Evolutionary conservation across 2,888 invertebrate genomes (phyloP), one percentile per base, ranked within the genome.

Genomic region (Eupithecia centaureata): DNA sequence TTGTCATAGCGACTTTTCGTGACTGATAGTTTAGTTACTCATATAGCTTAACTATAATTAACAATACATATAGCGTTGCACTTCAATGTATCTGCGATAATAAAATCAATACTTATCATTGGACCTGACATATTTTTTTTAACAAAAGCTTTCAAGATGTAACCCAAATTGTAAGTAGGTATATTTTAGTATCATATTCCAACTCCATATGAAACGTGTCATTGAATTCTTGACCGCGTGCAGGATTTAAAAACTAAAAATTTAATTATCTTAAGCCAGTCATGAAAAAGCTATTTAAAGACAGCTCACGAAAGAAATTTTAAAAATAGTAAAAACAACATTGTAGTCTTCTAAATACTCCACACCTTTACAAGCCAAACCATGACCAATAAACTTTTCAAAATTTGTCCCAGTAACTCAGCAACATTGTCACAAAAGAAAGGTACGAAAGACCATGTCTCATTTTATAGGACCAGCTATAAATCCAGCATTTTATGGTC

Each of bases 391-490:
- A 82, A 79, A 77, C 80, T 76, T 83, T 76, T 75, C 76, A 84
- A 86, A 90, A 88, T 89, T 89, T 86, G 88, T 88, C 79, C 82
- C 79, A 82, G 81, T 90, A 88, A 88, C 80, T 92, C 87, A 87
- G 78, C 88, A 89, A 90, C 90, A 87, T 85, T 89, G 90, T 90
- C 69, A 60, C 28, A 3, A 79, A 85, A 78, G 75, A 85, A 85
- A 83, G 81, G 82, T 83, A 81, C 76, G 77, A 87, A 84, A 83
- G 83, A 90, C 90, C 91, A 82, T 90, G 88, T 89, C 92, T 81
- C 85, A 91, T 91, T 91, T 91, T 87, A 91, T 91, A 88, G 90
- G 85, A 88, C 92, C 84, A 86, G 88, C 84, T 87, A 89, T 93
- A 93, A 92, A 92, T 90, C 88, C 81, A 77, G 79, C 82, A 92